Evolutionary conservation across 2,113 vertebrate species (phyloP).

Genomic region (Azemiops feae): DNA sequence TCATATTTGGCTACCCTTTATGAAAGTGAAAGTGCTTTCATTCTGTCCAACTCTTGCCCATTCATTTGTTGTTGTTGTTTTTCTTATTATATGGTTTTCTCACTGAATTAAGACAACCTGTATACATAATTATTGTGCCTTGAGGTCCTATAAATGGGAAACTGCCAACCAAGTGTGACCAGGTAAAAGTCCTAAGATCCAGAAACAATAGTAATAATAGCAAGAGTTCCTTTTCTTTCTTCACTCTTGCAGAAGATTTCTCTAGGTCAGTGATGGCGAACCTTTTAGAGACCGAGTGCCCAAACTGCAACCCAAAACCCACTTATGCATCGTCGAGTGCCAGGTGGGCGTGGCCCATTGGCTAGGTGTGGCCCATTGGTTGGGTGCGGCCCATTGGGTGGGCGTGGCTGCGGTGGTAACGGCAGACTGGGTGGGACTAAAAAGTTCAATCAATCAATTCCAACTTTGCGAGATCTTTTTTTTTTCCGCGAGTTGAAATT

Average conservation of each 20-base stretch:
- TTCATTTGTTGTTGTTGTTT: neutral
- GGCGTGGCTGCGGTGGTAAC: no score
- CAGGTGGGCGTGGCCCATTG: no score
- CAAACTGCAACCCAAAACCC: no score
- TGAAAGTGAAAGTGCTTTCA: neutral
- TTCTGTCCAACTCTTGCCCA: neutral
- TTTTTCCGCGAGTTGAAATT: no score
- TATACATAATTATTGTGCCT: neutral
- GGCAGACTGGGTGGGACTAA: no score
- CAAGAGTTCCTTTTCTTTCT: neutral
- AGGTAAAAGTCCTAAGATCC: neutral
- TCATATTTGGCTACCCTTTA: neutral
- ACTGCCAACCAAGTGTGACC: neutral
- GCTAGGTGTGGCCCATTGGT: no score
- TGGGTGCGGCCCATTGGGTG: no score
- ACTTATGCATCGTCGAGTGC: no score
- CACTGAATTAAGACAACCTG: neutral
- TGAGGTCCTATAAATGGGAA: neutral
- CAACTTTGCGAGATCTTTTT: no score
- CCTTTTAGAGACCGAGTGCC: no score
- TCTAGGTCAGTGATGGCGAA: no score
- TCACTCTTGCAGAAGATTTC: neutral
- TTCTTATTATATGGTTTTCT: neutral
- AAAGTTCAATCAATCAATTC: no score
- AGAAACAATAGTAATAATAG: neutral